A percentile compares a stretch with the other conserved stretches of the same genome.
Conservation (phyloP, 2,113 vertebrate species). For the Aphyosemion australe region DNA sequence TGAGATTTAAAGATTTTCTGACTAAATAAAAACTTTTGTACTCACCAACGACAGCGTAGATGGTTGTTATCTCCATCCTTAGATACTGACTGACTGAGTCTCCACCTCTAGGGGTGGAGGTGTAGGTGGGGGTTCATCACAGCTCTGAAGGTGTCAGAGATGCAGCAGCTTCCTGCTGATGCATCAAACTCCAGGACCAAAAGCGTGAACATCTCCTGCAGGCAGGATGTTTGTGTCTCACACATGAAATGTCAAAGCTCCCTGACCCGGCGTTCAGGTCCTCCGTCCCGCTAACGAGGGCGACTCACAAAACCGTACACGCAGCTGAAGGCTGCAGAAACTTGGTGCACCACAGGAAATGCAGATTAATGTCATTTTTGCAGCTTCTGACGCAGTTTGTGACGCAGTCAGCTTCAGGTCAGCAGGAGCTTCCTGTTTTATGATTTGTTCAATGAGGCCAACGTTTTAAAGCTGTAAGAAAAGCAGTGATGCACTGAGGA, state of each 20-base stretch:
- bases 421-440: background rate
- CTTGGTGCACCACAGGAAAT: background rate
- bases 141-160: background rate
- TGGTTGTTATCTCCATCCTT: constrained; percentile 34
- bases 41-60: constrained; percentile 42
- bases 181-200: background rate
- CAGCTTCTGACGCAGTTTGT: background rate
- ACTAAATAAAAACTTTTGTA: background rate
- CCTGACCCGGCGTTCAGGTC: background rate
- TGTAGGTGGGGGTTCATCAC: background rate
- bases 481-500: too few species aligned
- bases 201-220: background rate
- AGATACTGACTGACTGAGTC: background rate
- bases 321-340: background rate
- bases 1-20: too few species aligned
- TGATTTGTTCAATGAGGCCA: background rate
- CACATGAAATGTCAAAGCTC: constrained; percentile 2
- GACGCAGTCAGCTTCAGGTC: background rate
- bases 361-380: background rate
- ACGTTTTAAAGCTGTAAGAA: too few species aligned
- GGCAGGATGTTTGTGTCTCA: constrained; percentile 6
- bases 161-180: constrained; percentile 24
- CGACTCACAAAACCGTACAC: background rate
- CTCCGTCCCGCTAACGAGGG: background rate
- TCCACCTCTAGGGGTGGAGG: background rate